phyloP scores from a whole-genome alignment of 2,888 invertebrate genomes.

The Protonemura montana region DNA sequence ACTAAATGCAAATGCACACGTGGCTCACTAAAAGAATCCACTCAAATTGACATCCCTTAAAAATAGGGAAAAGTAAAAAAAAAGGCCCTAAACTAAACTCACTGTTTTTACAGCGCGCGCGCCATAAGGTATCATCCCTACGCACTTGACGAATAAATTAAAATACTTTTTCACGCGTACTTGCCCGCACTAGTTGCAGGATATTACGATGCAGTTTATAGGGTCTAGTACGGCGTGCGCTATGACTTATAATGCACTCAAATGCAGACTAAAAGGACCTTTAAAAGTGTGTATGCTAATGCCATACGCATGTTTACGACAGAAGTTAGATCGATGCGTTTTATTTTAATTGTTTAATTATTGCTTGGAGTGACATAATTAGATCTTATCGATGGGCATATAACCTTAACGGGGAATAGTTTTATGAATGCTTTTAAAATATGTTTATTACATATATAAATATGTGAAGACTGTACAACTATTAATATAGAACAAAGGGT shows the following conservation, averaged over 20 bases:
- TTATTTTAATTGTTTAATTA: slow-evolving; percentile 40
- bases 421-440: neutral
- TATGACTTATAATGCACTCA: neutral
- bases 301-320: neutral
- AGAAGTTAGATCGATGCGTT: slow-evolving; percentile 25
- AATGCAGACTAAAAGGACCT: neutral
- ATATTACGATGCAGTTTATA: neutral
- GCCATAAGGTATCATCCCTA: neutral
- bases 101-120: neutral
- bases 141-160: neutral
- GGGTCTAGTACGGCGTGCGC: neutral
- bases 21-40: neutral
- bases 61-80: neutral
- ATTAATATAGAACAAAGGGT: neutral
- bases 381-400: slow-evolving; percentile 19
- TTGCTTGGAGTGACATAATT: slow-evolving; percentile 25
- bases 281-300: neutral
- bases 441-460: neutral
- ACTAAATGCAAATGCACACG: neutral
- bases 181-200: neutral
- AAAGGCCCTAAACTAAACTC: neutral
- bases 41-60: neutral
- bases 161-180: neutral
- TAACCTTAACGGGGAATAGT: neutral
- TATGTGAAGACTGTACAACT: neutral